Evolutionary conservation across 2,113 vertebrate genomes (phyloP), one percentile per base, ranked within the genome.

Genomic region (Diadophis punctatus): DNA sequence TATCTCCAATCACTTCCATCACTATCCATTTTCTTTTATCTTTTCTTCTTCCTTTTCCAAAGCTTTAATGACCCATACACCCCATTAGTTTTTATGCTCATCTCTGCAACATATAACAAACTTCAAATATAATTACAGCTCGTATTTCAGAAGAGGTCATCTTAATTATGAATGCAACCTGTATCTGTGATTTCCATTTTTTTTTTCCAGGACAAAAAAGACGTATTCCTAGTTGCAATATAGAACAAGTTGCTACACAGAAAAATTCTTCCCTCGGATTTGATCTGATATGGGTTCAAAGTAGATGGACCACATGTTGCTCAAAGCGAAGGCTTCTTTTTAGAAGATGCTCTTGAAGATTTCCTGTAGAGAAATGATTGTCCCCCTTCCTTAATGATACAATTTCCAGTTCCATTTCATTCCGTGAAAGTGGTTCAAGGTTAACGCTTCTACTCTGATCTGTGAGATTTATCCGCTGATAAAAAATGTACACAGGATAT

Each of bases 61-160:
- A 90, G 63, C 7, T 51, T 90, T 0, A 89, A 14, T 87, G 58
- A 39, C 1, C 0, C 14, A 12, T 1, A 34, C 12, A n/a, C 49
- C 25, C 0, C 0, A 14, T 51, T 92, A 5, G 60, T 95, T 93
- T 23, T 39, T 22, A 85, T 0, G 25, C 48, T 93, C 88, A 86
- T 27, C 27, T 95, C 89, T 92, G 52, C 74, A 93, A 93, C 93
- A 90, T 94, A 95, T 91, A 91, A 84, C 80, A 89, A 46, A n/a
- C 93, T 34, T 94, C 80, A 63, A 46, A 30, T 93, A 94, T 88
- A 92, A 92, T 92, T 93, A 90, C 46, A 74, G 10, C 87, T 86
- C 46, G 1, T 34, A 39, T 91, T 91, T 91, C 84, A 91, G 34
- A 85, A 43, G 74, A 85, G 52, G 90, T 91, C 74, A 91, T 86